A percentile compares a stretch with the other conserved stretches of the same genome.
Evolutionary conservation across 2,797 vertebrate species (phyloP).

Genomic region (Morus bassanus): DNA sequence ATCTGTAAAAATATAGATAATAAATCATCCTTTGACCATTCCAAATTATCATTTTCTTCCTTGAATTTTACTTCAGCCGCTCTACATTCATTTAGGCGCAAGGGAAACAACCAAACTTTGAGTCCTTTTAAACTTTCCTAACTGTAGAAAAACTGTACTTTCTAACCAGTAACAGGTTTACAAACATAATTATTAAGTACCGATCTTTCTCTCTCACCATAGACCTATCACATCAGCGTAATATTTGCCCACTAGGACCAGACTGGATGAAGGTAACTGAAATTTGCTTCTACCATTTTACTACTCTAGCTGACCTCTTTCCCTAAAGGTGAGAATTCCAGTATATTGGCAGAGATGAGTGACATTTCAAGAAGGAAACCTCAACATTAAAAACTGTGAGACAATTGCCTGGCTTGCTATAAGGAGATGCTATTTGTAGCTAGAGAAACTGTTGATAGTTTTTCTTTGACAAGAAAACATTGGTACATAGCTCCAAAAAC

Average conservation of each 20-base stretch:
- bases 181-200: not conserved
- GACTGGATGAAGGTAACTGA: not conserved
- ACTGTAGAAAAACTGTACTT: not conserved
- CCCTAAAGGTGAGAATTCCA: not conserved
- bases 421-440: not conserved
- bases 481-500: not conserved
- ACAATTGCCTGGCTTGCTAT: not conserved
- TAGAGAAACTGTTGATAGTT: not conserved
- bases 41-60: not conserved
- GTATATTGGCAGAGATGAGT: not conserved
- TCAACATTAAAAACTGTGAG: not conserved
- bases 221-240: not conserved
- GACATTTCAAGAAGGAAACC: not conserved
- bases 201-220: not conserved
- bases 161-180: not conserved
- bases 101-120: not conserved
- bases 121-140: not conserved
- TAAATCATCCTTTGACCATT: not conserved
- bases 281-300: not conserved
- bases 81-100: not conserved
- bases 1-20: not conserved
- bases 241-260: not conserved
- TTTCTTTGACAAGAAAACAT: not conserved
- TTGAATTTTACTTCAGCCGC: not conserved
- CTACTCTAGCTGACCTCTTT: not conserved